Percentiles rank a stretch among this genome's conserved stretches.
Conservation (phyloP, 2,888 invertebrate genomes). For the Epinotia ramella region DNA sequence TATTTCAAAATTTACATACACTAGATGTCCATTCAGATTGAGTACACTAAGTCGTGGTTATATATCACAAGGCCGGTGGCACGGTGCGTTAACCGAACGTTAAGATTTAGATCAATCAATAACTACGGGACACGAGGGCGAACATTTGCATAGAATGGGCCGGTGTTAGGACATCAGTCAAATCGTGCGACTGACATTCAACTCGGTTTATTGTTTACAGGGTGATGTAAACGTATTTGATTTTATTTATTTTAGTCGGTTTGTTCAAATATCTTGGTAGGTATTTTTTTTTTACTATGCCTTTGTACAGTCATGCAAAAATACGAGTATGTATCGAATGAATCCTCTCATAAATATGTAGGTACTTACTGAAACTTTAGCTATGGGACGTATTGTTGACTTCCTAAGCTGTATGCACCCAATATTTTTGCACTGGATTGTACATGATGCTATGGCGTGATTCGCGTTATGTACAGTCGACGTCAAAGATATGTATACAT, state of each 20-base stretch:
- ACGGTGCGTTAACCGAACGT: constrained; percentile 46
- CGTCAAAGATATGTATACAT: too few relatives aligned
- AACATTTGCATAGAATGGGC: constrained; percentile 84
- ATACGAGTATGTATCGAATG: neutral
- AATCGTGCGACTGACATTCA: constrained; percentile 65
- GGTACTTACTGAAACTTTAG: too few relatives aligned
- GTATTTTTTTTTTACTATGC: too few relatives aligned
- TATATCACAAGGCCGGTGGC: constrained; percentile 42
- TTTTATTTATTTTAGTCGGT: neutral
- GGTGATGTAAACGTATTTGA: constrained; percentile 48
- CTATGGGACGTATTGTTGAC: too few relatives aligned
- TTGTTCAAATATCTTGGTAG: too few relatives aligned
- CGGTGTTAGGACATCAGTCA: constrained; percentile 62
- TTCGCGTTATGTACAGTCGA: too few relatives aligned
- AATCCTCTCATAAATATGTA: too few relatives aligned
- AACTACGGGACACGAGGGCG: constrained; percentile 62
- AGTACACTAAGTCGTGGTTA: constrained; percentile 19
- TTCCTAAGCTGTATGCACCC: too few relatives aligned
- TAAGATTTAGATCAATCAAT: constrained; percentile 72
- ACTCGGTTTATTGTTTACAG: constrained; percentile 56
- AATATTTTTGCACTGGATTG: too few relatives aligned
- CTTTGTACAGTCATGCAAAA: too few relatives aligned
- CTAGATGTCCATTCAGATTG: constrained; percentile 22
- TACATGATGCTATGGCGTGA: too few relatives aligned
- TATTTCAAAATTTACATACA: constrained; percentile 32